phyloP scores from a whole-genome alignment of 2,888 invertebrate species.

The Amphipyra berbera region DNA sequence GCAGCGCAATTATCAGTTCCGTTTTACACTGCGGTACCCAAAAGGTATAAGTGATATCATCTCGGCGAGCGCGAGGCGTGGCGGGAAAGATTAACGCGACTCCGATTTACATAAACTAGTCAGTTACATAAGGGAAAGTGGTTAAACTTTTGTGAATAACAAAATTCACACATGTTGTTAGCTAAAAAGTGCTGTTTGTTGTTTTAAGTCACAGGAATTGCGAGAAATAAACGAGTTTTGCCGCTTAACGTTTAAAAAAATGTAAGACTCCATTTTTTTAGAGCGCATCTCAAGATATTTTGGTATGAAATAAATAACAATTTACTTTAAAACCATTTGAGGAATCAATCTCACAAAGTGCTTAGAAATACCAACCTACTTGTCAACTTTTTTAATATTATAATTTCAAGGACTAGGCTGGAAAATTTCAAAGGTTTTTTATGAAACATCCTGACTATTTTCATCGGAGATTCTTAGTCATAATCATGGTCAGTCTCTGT shows the following conservation, averaged over 20 bases:
- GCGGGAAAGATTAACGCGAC: slow-evolving; percentile 55
- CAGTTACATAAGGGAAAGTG: slow-evolving; percentile 71
- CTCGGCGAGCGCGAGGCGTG: slow-evolving; percentile 45
- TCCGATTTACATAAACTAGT: slow-evolving; percentile 65
- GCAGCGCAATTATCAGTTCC: slow-evolving; percentile 27
- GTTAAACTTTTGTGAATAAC: slow-evolving; percentile 57
- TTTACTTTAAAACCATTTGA: too few relatives aligned
- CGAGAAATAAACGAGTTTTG: slow-evolving; percentile 8
- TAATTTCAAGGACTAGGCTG: too few relatives aligned
- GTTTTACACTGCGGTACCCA: slow-evolving; percentile 39
- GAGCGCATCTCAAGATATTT: too few relatives aligned
- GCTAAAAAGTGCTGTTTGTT: slow-evolving; percentile 28
- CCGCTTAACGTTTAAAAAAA: background rate
- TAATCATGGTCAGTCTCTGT: too few relatives aligned
- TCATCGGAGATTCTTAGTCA: too few relatives aligned
- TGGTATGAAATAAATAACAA: too few relatives aligned
- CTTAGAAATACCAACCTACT: too few relatives aligned
- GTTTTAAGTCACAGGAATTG: slow-evolving; percentile 16
- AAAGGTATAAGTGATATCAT: slow-evolving; percentile 46
- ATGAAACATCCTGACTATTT: too few relatives aligned
- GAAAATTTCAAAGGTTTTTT: too few relatives aligned
- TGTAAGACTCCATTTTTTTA: too few relatives aligned
- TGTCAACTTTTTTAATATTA: too few relatives aligned
- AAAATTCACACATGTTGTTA: slow-evolving; percentile 54
- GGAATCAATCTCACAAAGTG: too few relatives aligned